Conservation (phyloP, 2,888 invertebrate genomes). For the Xanthia icteritia region DNA sequence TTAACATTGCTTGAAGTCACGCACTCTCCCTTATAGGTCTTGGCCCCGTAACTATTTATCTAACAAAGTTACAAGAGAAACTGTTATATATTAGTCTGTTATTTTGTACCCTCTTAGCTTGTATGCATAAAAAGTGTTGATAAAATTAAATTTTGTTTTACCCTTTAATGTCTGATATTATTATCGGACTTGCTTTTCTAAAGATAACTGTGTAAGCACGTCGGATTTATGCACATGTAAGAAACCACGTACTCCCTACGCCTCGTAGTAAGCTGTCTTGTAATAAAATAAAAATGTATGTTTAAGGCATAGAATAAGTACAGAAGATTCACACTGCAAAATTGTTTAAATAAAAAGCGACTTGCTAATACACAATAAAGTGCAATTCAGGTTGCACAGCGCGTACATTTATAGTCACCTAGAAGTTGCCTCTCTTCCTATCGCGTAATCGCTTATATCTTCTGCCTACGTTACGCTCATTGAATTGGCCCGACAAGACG, state of each 20-base stretch:
- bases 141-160: constrained; percentile 6
- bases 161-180: constrained; percentile 13
- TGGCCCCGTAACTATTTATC: background rate
- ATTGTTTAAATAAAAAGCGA: no score
- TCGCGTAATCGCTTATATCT: no score
- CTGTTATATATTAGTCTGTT: background rate
- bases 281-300: background rate
- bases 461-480: no score
- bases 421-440: no score
- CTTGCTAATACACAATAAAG: no score
- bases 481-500: no score
- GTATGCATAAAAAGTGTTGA: background rate
- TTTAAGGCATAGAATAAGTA: background rate
- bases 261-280: background rate
- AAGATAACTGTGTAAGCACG: constrained; percentile 20
- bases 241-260: constrained; percentile 2
- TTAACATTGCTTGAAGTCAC: constrained; percentile 40
- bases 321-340: no score
- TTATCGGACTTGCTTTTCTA: constrained; percentile 1
- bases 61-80: background rate
- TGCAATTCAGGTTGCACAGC: no score
- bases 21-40: constrained; percentile 10
- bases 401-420: no score
- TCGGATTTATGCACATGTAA: constrained; percentile 12
- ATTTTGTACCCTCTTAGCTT: no score